Conservation (phyloP, 2,113 vertebrate genomes). For the Lanius collurio region DNA sequence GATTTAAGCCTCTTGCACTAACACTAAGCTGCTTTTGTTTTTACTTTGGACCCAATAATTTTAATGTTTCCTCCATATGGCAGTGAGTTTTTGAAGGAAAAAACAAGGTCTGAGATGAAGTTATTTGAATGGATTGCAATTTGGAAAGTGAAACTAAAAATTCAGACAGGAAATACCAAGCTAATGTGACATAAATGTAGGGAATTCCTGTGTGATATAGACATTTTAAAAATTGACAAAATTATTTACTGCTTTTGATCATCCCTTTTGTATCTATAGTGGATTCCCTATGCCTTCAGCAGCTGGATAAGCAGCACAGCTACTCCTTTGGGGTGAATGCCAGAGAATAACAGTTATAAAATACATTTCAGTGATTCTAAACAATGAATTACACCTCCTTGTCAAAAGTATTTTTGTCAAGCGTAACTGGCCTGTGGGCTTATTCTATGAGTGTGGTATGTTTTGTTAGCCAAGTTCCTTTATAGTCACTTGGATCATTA, state of each 20-base stretch:
- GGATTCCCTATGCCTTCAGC: neutral
- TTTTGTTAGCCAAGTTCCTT: neutral
- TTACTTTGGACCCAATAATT: conserved; percentile 65
- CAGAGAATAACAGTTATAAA: neutral
- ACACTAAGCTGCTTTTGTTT: conserved; percentile 65
- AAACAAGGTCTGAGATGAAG: conserved; percentile 23
- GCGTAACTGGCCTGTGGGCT: neutral
- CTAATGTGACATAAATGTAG: neutral
- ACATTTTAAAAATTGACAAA: neutral
- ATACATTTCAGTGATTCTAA: neutral
- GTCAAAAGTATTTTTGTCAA: conserved; percentile 24
- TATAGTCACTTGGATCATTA: neutral
- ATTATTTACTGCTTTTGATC: neutral
- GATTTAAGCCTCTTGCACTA: conserved; percentile 52
- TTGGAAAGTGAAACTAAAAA: conserved; percentile 37
- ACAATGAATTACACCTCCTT: neutral
- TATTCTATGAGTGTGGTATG: neutral
- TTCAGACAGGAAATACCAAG: neutral
- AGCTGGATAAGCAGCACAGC: neutral
- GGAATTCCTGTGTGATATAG: neutral
- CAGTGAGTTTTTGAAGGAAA: conserved; percentile 10
- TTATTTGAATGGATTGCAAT: neutral
- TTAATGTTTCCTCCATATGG: conserved; percentile 65
- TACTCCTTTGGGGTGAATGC: neutral
- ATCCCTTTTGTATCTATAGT: neutral